Evolutionary conservation across 2,797 vertebrate species (phyloP).

Genomic region (Enteromius thamalakanensis): DNA sequence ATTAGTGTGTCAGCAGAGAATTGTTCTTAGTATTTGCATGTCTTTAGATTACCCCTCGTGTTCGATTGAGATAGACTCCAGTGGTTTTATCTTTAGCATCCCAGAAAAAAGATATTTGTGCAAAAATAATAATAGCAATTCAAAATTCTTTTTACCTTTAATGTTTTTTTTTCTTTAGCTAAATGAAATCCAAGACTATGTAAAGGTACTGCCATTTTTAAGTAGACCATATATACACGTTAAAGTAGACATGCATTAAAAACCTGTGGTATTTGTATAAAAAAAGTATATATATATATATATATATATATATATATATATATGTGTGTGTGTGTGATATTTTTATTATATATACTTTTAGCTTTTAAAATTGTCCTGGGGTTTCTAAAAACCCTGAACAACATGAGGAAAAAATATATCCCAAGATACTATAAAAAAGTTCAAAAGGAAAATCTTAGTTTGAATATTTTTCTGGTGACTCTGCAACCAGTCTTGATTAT

Average conservation of each 20-base stretch:
- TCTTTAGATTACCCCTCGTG: not conserved
- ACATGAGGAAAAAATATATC: not conserved
- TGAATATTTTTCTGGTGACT: not conserved
- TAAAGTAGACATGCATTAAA: not conserved
- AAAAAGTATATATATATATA: too few relatives aligned
- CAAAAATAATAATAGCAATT: not conserved
- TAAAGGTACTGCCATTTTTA: not conserved
- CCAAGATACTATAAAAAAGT: not conserved
- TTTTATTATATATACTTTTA: too few relatives aligned
- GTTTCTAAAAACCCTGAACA: not conserved
- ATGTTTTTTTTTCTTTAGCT: not conserved
- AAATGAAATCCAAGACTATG: not conserved
- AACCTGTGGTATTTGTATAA: too few relatives aligned
- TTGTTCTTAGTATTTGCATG: not conserved
- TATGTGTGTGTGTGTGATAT: too few relatives aligned
- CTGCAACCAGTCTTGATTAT: not conserved
- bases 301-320: too few relatives aligned
- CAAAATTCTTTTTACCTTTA: not conserved
- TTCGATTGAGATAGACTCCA: not conserved
- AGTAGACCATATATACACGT: not conserved
- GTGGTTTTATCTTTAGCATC: not conserved
- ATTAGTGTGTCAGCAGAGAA: slow-evolving; percentile 10
- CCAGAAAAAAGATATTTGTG: not conserved
- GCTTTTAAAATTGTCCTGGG: too few relatives aligned
- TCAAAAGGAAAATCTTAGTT: not conserved